These are phyloP conservation scores for Pyrgilauda ruficollis DNA, from an alignment of 2,113 vertebrate genomes.

Conservation along the genomic window DNA sequence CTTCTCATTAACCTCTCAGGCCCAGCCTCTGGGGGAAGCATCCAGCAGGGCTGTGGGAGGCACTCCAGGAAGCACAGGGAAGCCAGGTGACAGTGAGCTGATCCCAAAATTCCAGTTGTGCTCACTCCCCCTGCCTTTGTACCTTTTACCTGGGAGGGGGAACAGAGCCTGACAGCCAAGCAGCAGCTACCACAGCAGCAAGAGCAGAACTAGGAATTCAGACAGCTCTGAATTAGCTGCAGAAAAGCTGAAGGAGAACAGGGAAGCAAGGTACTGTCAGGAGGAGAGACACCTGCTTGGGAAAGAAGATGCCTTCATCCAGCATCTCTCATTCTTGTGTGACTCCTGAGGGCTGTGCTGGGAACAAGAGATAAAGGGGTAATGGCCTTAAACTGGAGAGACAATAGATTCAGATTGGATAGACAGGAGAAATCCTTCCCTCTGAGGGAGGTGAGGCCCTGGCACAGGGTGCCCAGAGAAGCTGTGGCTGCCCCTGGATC, in stretches of 20 bases:
- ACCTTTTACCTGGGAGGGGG: neutral
- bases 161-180: neutral
- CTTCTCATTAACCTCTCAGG: neutral
- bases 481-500: neutral
- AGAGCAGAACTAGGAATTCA: neutral
- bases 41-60: neutral
- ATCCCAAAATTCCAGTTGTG: neutral
- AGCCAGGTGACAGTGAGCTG: neutral
- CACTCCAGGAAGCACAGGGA: neutral
- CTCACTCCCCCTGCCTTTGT: neutral
- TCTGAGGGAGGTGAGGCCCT: fast-evolving
- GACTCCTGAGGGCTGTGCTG: neutral
- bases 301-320: neutral
- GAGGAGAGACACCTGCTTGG: fast-evolving
- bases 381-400: neutral
- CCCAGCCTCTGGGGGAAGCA: fast-evolving
- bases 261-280: neutral
- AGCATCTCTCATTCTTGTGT: fast-evolving
- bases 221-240: neutral
- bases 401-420: neutral
- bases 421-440: neutral
- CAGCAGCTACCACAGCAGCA: neutral
- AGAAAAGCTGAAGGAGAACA: neutral
- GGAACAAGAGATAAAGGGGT: neutral
- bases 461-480: neutral